A percentile compares a stretch with the other conserved stretches of the same genome.
Conservation (phyloP, 2,113 vertebrate genomes). For the Barnardius zonarius region DNA sequence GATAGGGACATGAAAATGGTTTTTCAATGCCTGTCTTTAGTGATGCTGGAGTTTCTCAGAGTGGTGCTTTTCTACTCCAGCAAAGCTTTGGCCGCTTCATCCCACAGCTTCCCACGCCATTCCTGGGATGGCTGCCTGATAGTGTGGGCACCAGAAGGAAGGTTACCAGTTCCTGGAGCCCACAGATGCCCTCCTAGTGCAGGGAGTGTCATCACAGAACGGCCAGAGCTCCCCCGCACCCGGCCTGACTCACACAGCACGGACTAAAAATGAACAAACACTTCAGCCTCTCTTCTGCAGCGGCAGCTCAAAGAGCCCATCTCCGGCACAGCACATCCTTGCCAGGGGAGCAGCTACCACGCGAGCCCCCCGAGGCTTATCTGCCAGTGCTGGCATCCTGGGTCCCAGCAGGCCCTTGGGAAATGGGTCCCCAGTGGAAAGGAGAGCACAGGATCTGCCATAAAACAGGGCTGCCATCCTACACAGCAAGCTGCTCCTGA, state of each 20-base stretch:
- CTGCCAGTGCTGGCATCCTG: neutral
- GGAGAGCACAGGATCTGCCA: neutral
- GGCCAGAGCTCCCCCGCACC: neutral
- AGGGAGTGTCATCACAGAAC: neutral
- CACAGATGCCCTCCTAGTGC: neutral
- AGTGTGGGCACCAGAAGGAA: neutral
- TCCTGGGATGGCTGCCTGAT: neutral
- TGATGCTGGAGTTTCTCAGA: neutral
- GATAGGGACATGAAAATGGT: neutral
- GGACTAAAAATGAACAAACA: neutral
- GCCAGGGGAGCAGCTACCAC: neutral
- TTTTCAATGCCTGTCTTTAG: neutral
- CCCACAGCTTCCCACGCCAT: neutral
- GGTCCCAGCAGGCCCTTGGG: neutral
- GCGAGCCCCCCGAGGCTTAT: accelerated
- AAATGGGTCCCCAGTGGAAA: neutral
- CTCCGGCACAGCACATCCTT: neutral
- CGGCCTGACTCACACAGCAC: neutral
- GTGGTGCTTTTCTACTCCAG: neutral
- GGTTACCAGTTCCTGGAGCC: neutral
- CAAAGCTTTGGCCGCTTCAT: neutral
- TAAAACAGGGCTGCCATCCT: neutral
- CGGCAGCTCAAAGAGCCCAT: accelerated
- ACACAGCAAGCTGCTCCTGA: neutral
- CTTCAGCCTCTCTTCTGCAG: neutral